Conservation (phyloP, 2,888 invertebrate genomes). For the Phania funesta region DNA sequence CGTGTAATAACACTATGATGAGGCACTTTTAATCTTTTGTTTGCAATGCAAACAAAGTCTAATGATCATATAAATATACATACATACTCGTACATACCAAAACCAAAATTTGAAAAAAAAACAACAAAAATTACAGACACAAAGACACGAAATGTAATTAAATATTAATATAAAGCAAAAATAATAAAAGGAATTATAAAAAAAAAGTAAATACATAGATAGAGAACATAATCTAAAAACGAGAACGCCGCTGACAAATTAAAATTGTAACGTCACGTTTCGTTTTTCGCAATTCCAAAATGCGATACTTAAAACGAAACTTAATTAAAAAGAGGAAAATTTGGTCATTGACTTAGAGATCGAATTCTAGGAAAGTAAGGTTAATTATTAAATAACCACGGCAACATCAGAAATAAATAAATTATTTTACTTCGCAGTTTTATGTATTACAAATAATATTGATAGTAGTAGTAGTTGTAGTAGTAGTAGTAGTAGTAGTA, state of each 20-base stretch:
- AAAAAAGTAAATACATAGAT: not conserved
- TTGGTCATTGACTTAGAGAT: conserved; percentile 42
- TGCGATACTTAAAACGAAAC: conserved; percentile 20
- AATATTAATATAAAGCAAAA: conserved; percentile 35
- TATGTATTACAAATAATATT: no score
- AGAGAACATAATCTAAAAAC: conserved; percentile 17
- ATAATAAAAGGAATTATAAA: conserved; percentile 7
- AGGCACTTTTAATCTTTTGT: conserved; percentile 38
- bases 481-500: no score
- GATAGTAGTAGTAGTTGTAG: no score
- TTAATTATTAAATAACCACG: no score
- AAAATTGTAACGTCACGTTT: conserved; percentile 6
- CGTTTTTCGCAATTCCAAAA: not conserved
- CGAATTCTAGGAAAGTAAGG: no score
- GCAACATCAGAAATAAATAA: no score
- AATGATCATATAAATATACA: conserved; percentile 18
- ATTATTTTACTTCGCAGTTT: no score
- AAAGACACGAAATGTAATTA: conserved; percentile 43
- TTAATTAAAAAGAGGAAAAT: conserved; percentile 1
- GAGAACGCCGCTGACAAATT: not conserved
- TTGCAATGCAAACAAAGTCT: conserved; percentile 34
- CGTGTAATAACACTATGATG: conserved; percentile 16
- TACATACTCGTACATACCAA: not conserved
- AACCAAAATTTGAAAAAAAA: not conserved
- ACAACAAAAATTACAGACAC: conserved; percentile 3